A percentile compares a stretch with the other conserved stretches of the same genome.
These are phyloP conservation scores for Desmophyllum pertusum DNA, from an alignment of 92 coral and sea anemone species.

Conservation along the genomic window DNA sequence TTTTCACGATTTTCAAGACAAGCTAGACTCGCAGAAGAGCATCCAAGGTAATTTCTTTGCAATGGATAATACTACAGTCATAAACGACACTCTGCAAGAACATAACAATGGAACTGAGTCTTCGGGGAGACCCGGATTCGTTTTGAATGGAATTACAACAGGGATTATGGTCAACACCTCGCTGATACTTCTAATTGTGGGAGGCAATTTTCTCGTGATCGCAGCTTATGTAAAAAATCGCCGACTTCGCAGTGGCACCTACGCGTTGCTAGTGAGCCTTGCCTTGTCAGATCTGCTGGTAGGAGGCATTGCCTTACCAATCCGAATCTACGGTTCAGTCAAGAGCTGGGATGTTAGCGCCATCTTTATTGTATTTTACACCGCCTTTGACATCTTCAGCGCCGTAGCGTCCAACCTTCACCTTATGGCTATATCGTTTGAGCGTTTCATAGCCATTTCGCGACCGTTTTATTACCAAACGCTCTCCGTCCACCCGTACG, in stretches of 20 bases:
- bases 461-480: conserved; percentile 85
- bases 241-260: conserved; percentile 71
- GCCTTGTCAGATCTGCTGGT: conserved; percentile 79
- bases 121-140: neutral
- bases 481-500: conserved; percentile 64
- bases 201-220: conserved; percentile 69
- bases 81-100: neutral
- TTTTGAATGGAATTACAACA: neutral
- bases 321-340: conserved; percentile 70
- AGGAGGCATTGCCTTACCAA: conserved; percentile 79
- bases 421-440: conserved; percentile 82
- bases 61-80: neutral
- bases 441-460: conserved; percentile 89
- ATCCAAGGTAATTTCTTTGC: neutral
- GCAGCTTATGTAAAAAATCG: conserved; percentile 71
- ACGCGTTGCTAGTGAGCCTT: conserved; percentile 73
- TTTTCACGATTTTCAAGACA: neutral
- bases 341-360: conserved; percentile 53
- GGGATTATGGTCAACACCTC: conserved; percentile 29
- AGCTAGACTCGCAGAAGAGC: neutral
- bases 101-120: neutral
- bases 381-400: conserved; percentile 83
- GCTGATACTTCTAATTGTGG: conserved; percentile 51
- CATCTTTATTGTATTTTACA: conserved; percentile 45
- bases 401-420: conserved; percentile 94